Conservation (phyloP, 2,888 invertebrate species). For the Sphinx pinastri region DNA sequence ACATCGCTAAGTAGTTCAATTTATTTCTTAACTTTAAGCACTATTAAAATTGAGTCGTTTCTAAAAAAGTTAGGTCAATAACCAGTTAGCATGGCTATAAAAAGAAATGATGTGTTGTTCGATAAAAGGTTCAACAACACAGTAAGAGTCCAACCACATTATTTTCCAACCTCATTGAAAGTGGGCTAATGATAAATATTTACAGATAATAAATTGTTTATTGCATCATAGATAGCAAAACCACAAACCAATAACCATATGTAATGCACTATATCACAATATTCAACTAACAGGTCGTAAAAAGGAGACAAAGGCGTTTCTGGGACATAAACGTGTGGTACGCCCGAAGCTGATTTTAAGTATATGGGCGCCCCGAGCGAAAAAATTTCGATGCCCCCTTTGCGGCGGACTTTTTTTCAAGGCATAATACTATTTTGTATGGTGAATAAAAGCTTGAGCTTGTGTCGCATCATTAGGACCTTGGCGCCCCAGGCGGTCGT, state of each 20-base stretch:
- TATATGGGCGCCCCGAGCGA: no score
- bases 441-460: no score
- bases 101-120: conserved; percentile 32
- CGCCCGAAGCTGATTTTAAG: no score
- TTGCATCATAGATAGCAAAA: conserved; percentile 20
- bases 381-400: no score
- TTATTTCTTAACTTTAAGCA: background rate
- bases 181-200: conserved; percentile 61
- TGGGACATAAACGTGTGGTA: no score
- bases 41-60: background rate
- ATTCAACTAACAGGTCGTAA: background rate
- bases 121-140: conserved; percentile 49
- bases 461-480: no score
- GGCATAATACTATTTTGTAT: no score
- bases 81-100: conserved; percentile 14
- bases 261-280: background rate
- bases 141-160: conserved; percentile 55
- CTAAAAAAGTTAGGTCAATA: conserved; percentile 15
- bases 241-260: background rate
- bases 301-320: no score
- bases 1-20: background rate
- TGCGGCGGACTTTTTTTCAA: no score
- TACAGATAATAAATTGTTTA: conserved; percentile 20
- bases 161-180: conserved; percentile 44
- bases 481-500: no score